Base-by-base conservation (phyloP, 2,113 vertebrate genomes). In the Anser cygnoides region DNA sequence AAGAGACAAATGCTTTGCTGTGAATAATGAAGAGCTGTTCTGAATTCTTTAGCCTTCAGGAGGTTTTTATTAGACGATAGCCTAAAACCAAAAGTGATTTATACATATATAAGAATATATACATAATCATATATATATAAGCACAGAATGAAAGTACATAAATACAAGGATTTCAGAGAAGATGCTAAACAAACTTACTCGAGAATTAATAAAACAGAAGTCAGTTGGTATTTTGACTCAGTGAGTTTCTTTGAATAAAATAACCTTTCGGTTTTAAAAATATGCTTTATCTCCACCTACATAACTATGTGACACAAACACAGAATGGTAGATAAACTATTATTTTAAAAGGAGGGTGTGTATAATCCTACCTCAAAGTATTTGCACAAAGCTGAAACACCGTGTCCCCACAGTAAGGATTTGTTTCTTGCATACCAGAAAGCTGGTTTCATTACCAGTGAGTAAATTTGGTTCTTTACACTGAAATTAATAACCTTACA, bases 401-500 rank as follows among this genome's bases (percentile, higher is more conserved):
- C 61, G 35, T 18, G 13, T 31, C 31, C 22, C 28, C 39, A 73
- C 31, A 81, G 57, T 18, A 89, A 81, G 33, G 0, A 2, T 5
- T 50, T 82, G 37, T 21, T 80, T 39, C 57, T 71, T 74, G 78
- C 49, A 46, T 43, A 86, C 61, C 73, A 68, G 41, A 76, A 77
- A 93, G 66, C 55, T 89, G 41, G 6, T 41, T 76, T 74, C 84
- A 61, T 88, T 67, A 76, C 54, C 25, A 71, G 46, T 39, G 78
- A 76, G 54, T 62, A 43, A 72, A 73, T 66, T 73, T 61, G 25
- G 10, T 67, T 80, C 84, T 55, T 71, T 29, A 68, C 57, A 79
- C 59, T 76, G 72, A 92, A 91, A 96, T 96, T 74, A 95, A 81
- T 84, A 92, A 95, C 73, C 77, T 35, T 4, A 23, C 13, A 19